Base-by-base conservation (phyloP, 2,797 vertebrate genomes). In the Sebastes nivosus region DNA sequence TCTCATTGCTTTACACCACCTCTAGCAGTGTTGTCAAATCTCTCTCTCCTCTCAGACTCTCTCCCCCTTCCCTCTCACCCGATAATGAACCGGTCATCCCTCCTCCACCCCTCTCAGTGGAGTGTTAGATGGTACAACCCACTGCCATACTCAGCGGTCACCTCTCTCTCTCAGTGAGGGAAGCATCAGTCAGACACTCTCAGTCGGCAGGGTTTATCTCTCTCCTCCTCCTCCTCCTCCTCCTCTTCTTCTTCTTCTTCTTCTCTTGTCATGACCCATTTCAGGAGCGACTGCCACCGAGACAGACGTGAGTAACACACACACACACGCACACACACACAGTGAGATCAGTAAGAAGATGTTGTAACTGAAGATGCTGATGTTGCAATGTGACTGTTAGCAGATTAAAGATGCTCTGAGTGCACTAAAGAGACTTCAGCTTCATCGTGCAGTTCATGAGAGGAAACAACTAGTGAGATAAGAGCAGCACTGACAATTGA, bases 241-340 rank as follows among this genome's bases (percentile, higher is more conserved):
- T 60, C 58, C 1, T 61, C 38, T 1, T 81, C 71, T 9, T 61
- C 38, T 3, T 81, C 71, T 2, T 72, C 72, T 29, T 66, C 67
- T 78, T 52, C 75, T 79, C 32, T 65, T 67, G 78, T 80, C 66
- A 92, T 90, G 90, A 89, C 82, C 81, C 87, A 89, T 90, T 90
- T 87, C 81, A 88, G 67, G 77, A 90, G 83, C 27, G 67, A 84
- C 79, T 82, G 46, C 74, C 77, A 89, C 73, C 52, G 80, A 63
- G 83, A 88, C 75, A 75, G 70, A 80, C 18, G 90, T 92, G 78
- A 92, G 90, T 92, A 83, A 1, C 55, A 30, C 68, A 69, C 60
- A 73, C 61, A n/a, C 61, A 14, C 50, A 61, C 29, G 2, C 52
- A 55, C 68, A 36, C 67, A 46, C 52, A 52, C 54, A 36, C 29